Base-by-base conservation (phyloP, 2,113 vertebrate genomes). In the Coregonus clupeaformis region DNA sequence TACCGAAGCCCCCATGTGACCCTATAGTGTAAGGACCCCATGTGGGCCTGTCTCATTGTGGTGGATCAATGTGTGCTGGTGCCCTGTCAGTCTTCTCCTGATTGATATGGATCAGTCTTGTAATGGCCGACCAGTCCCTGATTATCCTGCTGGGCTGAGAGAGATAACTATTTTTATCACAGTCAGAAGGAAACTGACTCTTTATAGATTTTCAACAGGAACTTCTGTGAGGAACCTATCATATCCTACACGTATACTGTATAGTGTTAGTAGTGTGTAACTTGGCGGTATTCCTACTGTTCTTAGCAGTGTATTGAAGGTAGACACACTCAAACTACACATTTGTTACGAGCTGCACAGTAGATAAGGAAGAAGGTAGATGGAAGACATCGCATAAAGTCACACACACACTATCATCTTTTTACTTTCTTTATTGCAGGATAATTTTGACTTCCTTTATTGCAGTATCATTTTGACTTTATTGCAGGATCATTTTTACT, bases 41-140 rank as follows among this genome's bases (percentile, higher is more conserved):
- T 67, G 64, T 74, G 11, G 59, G 20, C n/a, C 24, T 29, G 70
- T 67, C 72, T 77, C 72, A 77, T 72, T 74, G 49, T 14, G 74
- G 57, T 66, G 52, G 32, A 1, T 68, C 24, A 59, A 29, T 71
- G 30, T 71, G 72, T 67, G 24, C 72, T 83, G 71, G 81, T 77
- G 68, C 68, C 49, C 49, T 69, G 57, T 68, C 77, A 65, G 47
- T 66, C 2, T 7, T 62, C 59, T 24, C 29, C 75, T 30, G 64
- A 73, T 49, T 30, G 25, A 55, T 80, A 83, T 83, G 27, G 81
- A 83, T 83, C 65, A 25, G 42, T 30, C 65, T 55, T 25, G 67
- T 29, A 75, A 78, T 20, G 59, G 49, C 47, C 78, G 73, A 72
- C 65, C 36, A 70, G 71, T 22, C 59, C 1, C 49, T 71, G 68